Percentiles rank a stretch among this genome's conserved stretches.
These are phyloP conservation scores for Clarias macrocephalus DNA, from an alignment of 2,113 vertebrate species.

Conservation along the genomic window DNA sequence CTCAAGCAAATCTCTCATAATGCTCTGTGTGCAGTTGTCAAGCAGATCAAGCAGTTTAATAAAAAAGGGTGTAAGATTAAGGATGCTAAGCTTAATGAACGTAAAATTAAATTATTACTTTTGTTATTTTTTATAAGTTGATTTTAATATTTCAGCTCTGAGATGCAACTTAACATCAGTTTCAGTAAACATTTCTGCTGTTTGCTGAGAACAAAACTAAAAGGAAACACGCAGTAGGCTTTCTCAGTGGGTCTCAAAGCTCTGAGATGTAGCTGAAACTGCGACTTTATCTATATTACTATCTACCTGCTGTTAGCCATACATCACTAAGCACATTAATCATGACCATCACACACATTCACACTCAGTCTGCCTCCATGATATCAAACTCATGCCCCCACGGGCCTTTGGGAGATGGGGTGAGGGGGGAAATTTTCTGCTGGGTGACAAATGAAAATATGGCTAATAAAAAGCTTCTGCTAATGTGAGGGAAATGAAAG, in stretches of 20 bases:
- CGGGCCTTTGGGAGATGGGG: not conserved
- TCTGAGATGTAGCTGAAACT: slow-evolving; percentile 64
- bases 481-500: slow-evolving; percentile 62
- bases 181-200: slow-evolving; percentile 5
- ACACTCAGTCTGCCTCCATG: not conserved
- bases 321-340: slow-evolving; percentile 79
- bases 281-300: slow-evolving; percentile 78
- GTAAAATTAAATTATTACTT: not conserved
- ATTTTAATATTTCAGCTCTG: not conserved
- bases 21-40: not conserved
- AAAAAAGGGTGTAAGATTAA: not conserved
- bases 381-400: slow-evolving; percentile 31
- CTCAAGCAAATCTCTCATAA: not conserved
- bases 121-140: not conserved
- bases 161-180: not conserved
- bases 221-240: slow-evolving; percentile 14
- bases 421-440: slow-evolving; percentile 57
- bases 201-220: not conserved
- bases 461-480: slow-evolving; percentile 74
- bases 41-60: not conserved
- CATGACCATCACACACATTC: slow-evolving; percentile 69
- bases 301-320: slow-evolving; percentile 77
- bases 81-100: not conserved
- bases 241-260: not conserved
- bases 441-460: slow-evolving; percentile 75